Base-by-base conservation (phyloP, 1,140 invertebrate species). In the Ephestia elutella region DNA sequence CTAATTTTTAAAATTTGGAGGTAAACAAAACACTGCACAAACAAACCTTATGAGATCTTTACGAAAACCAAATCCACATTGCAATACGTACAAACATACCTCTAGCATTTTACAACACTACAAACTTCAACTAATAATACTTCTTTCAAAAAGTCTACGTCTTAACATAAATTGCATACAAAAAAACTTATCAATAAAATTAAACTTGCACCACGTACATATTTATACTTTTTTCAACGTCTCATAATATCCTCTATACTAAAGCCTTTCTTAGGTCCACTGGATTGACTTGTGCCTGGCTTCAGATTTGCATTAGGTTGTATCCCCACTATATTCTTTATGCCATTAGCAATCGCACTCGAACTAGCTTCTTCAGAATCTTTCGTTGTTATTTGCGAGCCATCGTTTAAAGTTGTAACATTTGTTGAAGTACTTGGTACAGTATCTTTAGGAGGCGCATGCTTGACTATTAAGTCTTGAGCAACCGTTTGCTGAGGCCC, bases 171-270 rank as follows among this genome's bases (percentile, higher is more conserved):
- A 53, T 53, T 21, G 19, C 19, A 25, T 25, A 53, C 20, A 21
- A 20, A 21, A 20, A 53, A 11, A 21, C 20, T 53, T 25, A 13
- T 44, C 55, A 60, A 49, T 49, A 32, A 65, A 20, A 25, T 70
- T 25, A 20, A 25, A 21, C 8, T 21, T 53, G 8, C 50, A 53
- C 21, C 13, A 13, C 50, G 8, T 50, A 73, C 66, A 66, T 54
- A 68, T 0, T 25, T 25, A 53, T 17, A 44, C 5, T 44, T 53
- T 20, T 48, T 64, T 87, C 86, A 93, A 78, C 92, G 91, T 71
- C 92, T 88, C 93, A 94, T 93, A 56, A 93, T 94, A 66, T 94
- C 93, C 76, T 93, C 93, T 84, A 94, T 94, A 75, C 92, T 93
- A 77, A 94, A 94, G 25, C 93, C 93, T 75, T 93, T 88, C 89